These are phyloP conservation scores for Parnassius apollo DNA, from an alignment of 2,888 invertebrate species.

Conservation along the genomic window DNA sequence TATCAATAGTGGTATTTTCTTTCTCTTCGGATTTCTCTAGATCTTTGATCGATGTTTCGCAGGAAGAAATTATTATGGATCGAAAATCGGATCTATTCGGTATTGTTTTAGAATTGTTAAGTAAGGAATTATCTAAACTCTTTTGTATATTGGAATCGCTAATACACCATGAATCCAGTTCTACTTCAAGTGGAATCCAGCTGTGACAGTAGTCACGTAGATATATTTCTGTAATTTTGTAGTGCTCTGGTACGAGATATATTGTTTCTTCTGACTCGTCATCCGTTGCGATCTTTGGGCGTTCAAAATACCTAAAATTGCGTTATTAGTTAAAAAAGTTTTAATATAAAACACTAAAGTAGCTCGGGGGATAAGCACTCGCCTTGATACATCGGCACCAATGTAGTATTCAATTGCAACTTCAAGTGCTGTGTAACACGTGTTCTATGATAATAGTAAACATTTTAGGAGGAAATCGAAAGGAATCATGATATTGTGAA, in stretches of 20 bases:
- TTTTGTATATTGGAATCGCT: constrained; percentile 50
- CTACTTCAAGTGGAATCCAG: constrained; percentile 52
- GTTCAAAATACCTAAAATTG: constrained; percentile 17
- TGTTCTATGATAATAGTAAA: too few relatives aligned
- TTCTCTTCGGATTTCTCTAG: constrained; percentile 39
- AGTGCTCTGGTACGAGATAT: constrained; percentile 41
- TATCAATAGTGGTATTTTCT: constrained; percentile 36
- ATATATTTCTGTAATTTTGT: constrained; percentile 59
- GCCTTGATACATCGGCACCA: too few relatives aligned
- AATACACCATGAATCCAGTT: constrained; percentile 50
- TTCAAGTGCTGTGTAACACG: too few relatives aligned
- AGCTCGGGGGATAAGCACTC: too few relatives aligned
- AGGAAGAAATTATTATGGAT: constrained; percentile 45
- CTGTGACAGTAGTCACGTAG: constrained; percentile 58
- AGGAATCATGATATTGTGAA: too few relatives aligned
- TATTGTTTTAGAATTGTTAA: constrained; percentile 53
- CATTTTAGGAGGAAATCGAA: too few relatives aligned
- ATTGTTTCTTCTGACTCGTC: constrained; percentile 43
- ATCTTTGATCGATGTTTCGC: constrained; percentile 37
- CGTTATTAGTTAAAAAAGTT: neutral
- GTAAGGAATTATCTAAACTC: constrained; percentile 34
- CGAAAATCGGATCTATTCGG: constrained; percentile 54
- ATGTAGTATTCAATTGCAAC: too few relatives aligned
- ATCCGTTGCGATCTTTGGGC: neutral
- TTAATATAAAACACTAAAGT: too few relatives aligned